Conservation (phyloP, 2,797 vertebrate genomes). For the Platyrinchus mystaceus region DNA sequence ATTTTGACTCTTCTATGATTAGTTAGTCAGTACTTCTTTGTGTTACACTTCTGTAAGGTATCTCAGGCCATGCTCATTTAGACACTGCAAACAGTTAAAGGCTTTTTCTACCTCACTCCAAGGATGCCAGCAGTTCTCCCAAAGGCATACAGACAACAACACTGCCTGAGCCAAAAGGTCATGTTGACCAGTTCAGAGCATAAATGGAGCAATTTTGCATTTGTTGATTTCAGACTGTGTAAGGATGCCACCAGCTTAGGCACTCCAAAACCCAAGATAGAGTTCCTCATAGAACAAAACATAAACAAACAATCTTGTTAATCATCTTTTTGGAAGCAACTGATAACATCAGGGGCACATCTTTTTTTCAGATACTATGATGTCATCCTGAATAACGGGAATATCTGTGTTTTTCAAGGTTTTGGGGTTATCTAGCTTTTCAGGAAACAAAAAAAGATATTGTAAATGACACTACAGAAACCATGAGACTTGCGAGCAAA, state of each 20-base stretch:
- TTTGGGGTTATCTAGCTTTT: not conserved
- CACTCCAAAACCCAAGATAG: not conserved
- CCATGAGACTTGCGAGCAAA: not conserved
- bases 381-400: not conserved
- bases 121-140: not conserved
- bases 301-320: not conserved
- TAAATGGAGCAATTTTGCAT: not conserved
- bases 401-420: not conserved
- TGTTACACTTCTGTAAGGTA: not conserved
- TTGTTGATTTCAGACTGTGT: not conserved
- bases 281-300: not conserved
- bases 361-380: not conserved
- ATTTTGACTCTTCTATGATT: not conserved
- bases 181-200: not conserved
- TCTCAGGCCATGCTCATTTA: not conserved
- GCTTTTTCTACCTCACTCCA: not conserved
- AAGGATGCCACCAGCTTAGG: not conserved
- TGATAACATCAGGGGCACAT: not conserved
- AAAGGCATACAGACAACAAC: not conserved
- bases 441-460: not conserved
- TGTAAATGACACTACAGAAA: not conserved
- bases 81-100: not conserved
- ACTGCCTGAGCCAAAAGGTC: not conserved
- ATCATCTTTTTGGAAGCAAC: not conserved
- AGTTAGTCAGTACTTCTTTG: not conserved